These are phyloP conservation scores for Nesogale talazaci DNA, from an alignment of 2,113 vertebrate species.

Conservation along the genomic window DNA sequence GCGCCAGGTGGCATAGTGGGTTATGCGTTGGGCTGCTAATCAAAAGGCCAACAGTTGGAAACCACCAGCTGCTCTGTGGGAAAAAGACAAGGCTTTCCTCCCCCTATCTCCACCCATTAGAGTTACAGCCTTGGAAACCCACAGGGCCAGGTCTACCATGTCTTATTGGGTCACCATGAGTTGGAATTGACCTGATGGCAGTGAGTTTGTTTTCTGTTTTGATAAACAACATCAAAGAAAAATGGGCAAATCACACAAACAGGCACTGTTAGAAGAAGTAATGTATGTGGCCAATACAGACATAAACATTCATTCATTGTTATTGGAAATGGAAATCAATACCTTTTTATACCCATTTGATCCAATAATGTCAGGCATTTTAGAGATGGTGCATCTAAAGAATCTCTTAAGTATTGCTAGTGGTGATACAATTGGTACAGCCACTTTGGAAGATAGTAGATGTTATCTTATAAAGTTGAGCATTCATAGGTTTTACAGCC, in stretches of 20 bases:
- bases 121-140: too few relatives aligned
- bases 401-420: constrained; percentile 15
- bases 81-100: too few relatives aligned
- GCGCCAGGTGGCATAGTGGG: too few relatives aligned
- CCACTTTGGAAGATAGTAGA: background rate
- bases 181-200: too few relatives aligned
- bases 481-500: background rate
- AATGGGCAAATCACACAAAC: constrained; percentile 35
- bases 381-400: background rate
- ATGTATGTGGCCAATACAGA: background rate
- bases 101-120: too few relatives aligned
- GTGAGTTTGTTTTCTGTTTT: too few relatives aligned
- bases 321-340: constrained; percentile 52
- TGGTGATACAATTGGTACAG: background rate
- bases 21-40: too few relatives aligned
- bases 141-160: too few relatives aligned
- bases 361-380: constrained; percentile 27
- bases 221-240: background rate
- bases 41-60: too few relatives aligned
- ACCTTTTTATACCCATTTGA: background rate
- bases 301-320: constrained; percentile 32
- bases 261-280: constrained; percentile 1
- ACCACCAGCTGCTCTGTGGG: too few relatives aligned
- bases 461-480: constrained; percentile 3
- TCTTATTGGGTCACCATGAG: too few relatives aligned